Conservation (phyloP, 2,113 vertebrate species). For the Sebastes schlegelii region DNA sequence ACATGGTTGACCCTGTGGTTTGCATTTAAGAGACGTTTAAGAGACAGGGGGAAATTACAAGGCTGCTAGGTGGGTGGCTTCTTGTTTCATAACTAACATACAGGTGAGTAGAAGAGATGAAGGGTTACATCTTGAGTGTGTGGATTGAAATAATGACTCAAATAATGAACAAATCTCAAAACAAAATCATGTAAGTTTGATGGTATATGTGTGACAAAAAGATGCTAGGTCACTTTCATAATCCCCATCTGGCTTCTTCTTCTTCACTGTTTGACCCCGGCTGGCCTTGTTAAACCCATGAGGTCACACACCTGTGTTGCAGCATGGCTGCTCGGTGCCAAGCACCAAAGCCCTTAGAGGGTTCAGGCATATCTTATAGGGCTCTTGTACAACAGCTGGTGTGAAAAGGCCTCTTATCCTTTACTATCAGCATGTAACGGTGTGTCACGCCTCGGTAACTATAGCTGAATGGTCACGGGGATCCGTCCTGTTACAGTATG, state of each 20-base stretch:
- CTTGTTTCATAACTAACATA: neutral
- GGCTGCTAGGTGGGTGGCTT: constrained; percentile 53
- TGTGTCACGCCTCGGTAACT: constrained; percentile 24
- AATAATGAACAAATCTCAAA: neutral
- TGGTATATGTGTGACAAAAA: constrained; percentile 15
- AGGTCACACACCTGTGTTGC: constrained; percentile 65
- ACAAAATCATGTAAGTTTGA: neutral
- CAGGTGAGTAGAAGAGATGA: neutral
- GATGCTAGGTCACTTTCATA: constrained; percentile 20
- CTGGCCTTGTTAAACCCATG: constrained; percentile 55
- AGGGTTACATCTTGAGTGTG: neutral
- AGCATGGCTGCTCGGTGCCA: constrained; percentile 13
- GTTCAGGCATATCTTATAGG: constrained; percentile 11
- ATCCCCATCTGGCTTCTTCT: constrained; percentile 54
- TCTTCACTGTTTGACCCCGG: constrained; percentile 44
- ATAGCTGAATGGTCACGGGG: constrained; percentile 7
- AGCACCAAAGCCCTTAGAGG: neutral
- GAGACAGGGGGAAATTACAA: constrained; percentile 34
- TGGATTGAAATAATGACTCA: neutral
- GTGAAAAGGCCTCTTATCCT: constrained; percentile 48
- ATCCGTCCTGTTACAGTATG: constrained; percentile 32
- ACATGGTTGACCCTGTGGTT: constrained; percentile 36
- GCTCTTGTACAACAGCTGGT: constrained; percentile 25
- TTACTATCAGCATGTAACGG: constrained; percentile 48
- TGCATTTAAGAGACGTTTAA: constrained; percentile 64